Base-by-base conservation (phyloP, 2,113 vertebrate species). In the Acrocephalus arundinaceus region DNA sequence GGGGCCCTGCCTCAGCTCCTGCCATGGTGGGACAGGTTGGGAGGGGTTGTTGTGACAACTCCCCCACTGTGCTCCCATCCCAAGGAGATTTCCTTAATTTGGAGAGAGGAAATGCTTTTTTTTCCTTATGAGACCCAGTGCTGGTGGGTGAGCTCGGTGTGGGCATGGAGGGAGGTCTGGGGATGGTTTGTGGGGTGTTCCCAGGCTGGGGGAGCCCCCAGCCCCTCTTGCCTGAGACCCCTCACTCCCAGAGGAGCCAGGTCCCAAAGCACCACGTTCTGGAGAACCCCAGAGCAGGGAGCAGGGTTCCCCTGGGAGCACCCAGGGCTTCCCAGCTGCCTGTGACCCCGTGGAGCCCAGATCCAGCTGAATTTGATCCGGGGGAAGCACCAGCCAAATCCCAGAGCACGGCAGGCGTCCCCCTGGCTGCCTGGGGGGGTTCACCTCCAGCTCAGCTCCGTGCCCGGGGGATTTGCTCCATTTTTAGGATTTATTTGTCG, bases 201-300 rank as follows among this genome's bases (percentile, higher is more conserved):
- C 31, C 2, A 2, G n/a, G 9, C 31, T 31, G 28, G 52, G 22
- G 30, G 15, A 43, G 4, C 30, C 30, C 39, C 33, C 30, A 11
- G 21, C 14, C 2, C 63, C 54, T 41, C n/a, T 13, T 61, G 30
- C 9, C 59, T 68, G 1, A 0, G 27, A 9, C 3, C 41, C 37
- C 67, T 72, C 2, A 0, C 23, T 48, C 27, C 37, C 37, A 57
- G 21, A 13, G 7, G 7, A 20, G 51, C 7, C 13, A 45, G 19
- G 23, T 71, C 66, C n/a, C 11, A 3, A 20, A 25, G 20, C 0
- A 0, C 54, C 2, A 0, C 41, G 9, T 57, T n/a, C 41, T 0
- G 0, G 71, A 20, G 83, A 27, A n/a, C 61, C 10, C 2, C 39
- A 10, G 51, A 28, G 31, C 58, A 2, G 1, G 75, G 28, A 28